These are phyloP conservation scores for Parelbella ahira DNA, from an alignment of 2,888 invertebrate genomes.

Conservation along the genomic window DNA sequence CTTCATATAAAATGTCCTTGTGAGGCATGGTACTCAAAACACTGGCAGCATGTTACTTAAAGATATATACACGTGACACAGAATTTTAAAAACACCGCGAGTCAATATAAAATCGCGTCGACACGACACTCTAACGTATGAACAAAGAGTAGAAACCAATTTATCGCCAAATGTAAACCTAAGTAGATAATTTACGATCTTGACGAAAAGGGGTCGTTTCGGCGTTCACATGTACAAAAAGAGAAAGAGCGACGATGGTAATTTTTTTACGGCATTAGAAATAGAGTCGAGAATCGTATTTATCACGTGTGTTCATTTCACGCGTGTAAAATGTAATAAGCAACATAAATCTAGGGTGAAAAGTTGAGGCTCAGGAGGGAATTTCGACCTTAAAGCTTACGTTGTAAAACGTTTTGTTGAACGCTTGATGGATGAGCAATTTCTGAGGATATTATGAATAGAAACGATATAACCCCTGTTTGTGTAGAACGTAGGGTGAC, in stretches of 20 bases:
- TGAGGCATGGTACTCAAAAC: no score
- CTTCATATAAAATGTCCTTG: no score
- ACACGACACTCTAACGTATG: slow-evolving; percentile 50
- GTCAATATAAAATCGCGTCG: no score
- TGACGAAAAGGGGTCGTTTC: slow-evolving; percentile 53
- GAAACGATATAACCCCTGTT: slow-evolving; percentile 53
- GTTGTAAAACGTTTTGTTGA: slow-evolving; percentile 42
- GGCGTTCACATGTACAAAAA: no score
- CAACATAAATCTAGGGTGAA: slow-evolving; percentile 65
- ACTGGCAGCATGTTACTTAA: no score
- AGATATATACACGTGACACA: no score
- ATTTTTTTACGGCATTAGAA: slow-evolving; percentile 47
- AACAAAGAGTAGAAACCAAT: slow-evolving; percentile 60
- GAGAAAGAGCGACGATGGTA: slow-evolving; percentile 32
- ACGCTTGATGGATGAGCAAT: slow-evolving; percentile 41
- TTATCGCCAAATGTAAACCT: slow-evolving; percentile 65
- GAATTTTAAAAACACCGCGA: no score
- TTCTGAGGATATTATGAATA: slow-evolving; percentile 65
- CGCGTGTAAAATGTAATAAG: slow-evolving; percentile 75
- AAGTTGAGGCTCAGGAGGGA: slow-evolving; percentile 33
- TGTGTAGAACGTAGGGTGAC: slow-evolving; percentile 36
- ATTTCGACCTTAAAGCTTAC: slow-evolving; percentile 31
- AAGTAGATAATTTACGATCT: slow-evolving; percentile 72
- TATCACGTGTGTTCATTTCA: slow-evolving; percentile 62
- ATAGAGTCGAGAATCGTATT: slow-evolving; percentile 65